These are phyloP conservation scores for Drosophila santomea DNA, from an alignment of 1,140 invertebrate genomes.

Conservation along the genomic window DNA sequence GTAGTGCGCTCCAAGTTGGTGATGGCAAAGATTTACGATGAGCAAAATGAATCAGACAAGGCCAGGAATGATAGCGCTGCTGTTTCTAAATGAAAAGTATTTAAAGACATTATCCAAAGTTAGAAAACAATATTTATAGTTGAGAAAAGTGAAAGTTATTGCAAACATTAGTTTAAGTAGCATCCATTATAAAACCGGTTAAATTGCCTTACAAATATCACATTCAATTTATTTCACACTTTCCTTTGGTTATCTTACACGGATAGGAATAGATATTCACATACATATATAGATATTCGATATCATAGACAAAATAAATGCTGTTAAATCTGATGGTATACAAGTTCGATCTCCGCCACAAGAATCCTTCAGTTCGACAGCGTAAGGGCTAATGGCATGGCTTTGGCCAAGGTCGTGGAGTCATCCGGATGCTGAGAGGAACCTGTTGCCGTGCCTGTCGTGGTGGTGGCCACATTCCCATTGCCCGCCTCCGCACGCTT, in stretches of 20 bases:
- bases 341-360: background rate
- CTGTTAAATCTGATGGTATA: constrained; percentile 41
- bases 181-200: background rate
- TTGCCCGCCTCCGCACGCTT: constrained; percentile 63
- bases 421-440: constrained; percentile 78
- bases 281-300: constrained; percentile 34
- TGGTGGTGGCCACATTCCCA: constrained; percentile 69
- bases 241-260: constrained; percentile 66
- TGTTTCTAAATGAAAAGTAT: background rate
- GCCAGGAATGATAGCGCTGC: background rate
- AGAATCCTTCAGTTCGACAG: constrained; percentile 40
- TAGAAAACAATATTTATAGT: background rate
- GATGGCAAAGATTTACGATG: constrained; percentile 23
- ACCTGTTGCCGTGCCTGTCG: constrained; percentile 75
- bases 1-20: constrained; percentile 55
- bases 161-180: too few relatives aligned
- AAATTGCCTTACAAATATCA: constrained; percentile 70
- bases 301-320: constrained; percentile 65
- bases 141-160: too few relatives aligned
- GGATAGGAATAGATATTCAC: constrained; percentile 41
- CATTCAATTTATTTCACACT: constrained; percentile 76
- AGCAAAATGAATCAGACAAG: background rate
- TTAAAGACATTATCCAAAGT: background rate
- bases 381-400: constrained; percentile 62
- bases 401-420: constrained; percentile 55